Conservation (phyloP, 2,888 invertebrate species). For the Endomychus coccineus region DNA sequence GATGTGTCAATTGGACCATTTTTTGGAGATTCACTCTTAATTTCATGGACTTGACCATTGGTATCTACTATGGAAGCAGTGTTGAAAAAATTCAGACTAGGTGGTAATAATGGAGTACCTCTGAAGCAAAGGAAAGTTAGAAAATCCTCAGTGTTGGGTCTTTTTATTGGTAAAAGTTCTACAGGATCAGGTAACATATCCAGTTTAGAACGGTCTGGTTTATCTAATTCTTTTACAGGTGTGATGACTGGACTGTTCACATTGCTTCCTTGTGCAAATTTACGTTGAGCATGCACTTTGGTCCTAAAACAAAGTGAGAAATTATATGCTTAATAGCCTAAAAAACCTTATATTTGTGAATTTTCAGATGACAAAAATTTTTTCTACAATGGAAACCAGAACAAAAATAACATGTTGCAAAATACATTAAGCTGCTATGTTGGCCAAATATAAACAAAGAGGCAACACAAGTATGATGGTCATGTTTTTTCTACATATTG, state of each 20-base stretch:
- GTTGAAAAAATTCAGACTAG: constrained; percentile 64
- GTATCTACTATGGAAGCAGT: constrained; percentile 41
- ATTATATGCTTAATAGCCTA: too few species aligned
- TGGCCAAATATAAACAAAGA: too few species aligned
- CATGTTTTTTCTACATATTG: too few species aligned
- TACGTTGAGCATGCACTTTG: constrained; percentile 78
- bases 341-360: too few species aligned
- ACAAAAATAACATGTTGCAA: too few species aligned
- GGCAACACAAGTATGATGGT: too few species aligned
- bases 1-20: constrained; percentile 36
- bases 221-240: constrained; percentile 55
- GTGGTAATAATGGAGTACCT: constrained; percentile 65
- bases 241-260: constrained; percentile 51
- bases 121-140: constrained; percentile 77
- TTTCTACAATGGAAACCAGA: too few species aligned
- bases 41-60: constrained; percentile 38
- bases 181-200: constrained; percentile 47
- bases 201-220: constrained; percentile 39
- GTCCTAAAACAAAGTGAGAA: too few species aligned
- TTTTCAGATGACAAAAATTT: too few species aligned
- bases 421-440: too few species aligned
- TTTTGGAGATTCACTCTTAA: constrained; percentile 35
- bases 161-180: constrained; percentile 56
- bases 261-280: constrained; percentile 77
- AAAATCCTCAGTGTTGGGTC: constrained; percentile 80